These are phyloP conservation scores for Apistogramma diplotaenia DNA, from an alignment of 2,113 vertebrate genomes.

Conservation along the genomic window DNA sequence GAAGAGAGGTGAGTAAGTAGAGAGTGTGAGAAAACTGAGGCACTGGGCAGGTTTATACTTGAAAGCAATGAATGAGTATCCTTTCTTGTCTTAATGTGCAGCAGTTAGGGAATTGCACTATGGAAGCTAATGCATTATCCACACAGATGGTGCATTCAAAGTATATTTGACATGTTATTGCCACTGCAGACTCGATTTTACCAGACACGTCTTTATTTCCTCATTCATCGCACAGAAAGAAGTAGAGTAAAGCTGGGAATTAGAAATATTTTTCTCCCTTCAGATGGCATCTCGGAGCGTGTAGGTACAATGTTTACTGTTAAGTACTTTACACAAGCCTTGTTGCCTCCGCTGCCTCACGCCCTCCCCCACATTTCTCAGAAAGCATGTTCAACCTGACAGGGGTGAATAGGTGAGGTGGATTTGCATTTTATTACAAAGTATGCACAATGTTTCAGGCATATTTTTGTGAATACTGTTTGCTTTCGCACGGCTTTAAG, in stretches of 20 bases:
- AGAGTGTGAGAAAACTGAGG: neutral
- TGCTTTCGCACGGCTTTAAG: conserved; percentile 8
- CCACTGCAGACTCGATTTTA: neutral
- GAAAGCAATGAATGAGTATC: conserved; percentile 60
- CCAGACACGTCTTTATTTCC: conserved; percentile 7
- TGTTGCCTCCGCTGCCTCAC: conserved; percentile 19
- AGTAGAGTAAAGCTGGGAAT: neutral
- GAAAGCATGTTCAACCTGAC: conserved; percentile 55
- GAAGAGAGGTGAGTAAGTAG: neutral
- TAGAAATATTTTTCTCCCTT: neutral
- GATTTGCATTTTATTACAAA: conserved; percentile 67
- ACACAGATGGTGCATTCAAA: conserved; percentile 33
- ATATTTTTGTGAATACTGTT: conserved; percentile 1
- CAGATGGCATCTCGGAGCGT: conserved; percentile 42
- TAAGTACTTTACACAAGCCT: conserved; percentile 31
- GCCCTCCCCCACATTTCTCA: conserved; percentile 22
- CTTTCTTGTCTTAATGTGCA: conserved; percentile 70
- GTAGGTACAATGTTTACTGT: conserved; percentile 51
- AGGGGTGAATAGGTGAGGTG: conserved; percentile 63
- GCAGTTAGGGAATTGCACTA: conserved; percentile 61
- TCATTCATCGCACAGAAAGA: neutral
- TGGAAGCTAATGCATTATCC: conserved; percentile 31
- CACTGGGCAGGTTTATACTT: conserved; percentile 65
- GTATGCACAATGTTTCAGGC: conserved; percentile 20
- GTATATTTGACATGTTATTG: neutral